Conservation (phyloP, 2,888 invertebrate species). For the Tachina grossa region DNA sequence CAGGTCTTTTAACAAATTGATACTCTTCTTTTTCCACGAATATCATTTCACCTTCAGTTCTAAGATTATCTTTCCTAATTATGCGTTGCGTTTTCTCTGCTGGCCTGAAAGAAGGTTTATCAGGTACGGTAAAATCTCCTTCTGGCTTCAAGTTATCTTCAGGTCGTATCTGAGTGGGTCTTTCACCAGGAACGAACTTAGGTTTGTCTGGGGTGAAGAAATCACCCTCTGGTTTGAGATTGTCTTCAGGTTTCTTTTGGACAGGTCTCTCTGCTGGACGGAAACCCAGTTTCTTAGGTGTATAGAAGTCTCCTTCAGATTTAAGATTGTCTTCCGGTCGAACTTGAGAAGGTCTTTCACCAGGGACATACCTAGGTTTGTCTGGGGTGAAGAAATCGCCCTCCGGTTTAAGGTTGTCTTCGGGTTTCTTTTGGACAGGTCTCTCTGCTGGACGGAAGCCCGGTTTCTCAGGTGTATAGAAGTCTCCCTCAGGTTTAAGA, state of each 20-base stretch:
- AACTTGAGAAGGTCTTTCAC: slow-evolving; percentile 70
- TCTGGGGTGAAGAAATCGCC: slow-evolving; percentile 83
- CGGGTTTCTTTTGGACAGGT: slow-evolving; percentile 82
- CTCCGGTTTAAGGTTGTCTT: slow-evolving; percentile 85
- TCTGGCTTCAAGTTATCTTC: too few relatives aligned
- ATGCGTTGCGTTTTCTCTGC: too few relatives aligned
- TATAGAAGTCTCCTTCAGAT: slow-evolving; percentile 80
- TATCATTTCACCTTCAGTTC: slow-evolving; percentile 72
- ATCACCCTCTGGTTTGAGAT: slow-evolving; percentile 85
- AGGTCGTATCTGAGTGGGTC: slow-evolving; percentile 61
- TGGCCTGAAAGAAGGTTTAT: slow-evolving; percentile 67
- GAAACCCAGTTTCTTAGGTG: slow-evolving; percentile 76
- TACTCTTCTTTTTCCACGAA: slow-evolving; percentile 76
- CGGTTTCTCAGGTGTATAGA: slow-evolving; percentile 78
- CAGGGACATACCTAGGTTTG: slow-evolving; percentile 68
- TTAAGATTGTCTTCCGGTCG: slow-evolving; percentile 69
- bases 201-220: slow-evolving; percentile 78
- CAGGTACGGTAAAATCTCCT: slow-evolving; percentile 73
- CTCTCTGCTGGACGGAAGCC: slow-evolving; percentile 81
- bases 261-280: slow-evolving; percentile 82
- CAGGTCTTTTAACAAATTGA: slow-evolving; percentile 82
- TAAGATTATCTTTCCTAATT: too few relatives aligned
- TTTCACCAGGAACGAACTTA: slow-evolving; percentile 68
- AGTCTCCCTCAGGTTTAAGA: slow-evolving; percentile 78
- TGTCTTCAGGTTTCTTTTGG: slow-evolving; percentile 84